These are phyloP conservation scores for Eutolmus rufibarbis DNA, from an alignment of 2,888 invertebrate species.

Conservation along the genomic window DNA sequence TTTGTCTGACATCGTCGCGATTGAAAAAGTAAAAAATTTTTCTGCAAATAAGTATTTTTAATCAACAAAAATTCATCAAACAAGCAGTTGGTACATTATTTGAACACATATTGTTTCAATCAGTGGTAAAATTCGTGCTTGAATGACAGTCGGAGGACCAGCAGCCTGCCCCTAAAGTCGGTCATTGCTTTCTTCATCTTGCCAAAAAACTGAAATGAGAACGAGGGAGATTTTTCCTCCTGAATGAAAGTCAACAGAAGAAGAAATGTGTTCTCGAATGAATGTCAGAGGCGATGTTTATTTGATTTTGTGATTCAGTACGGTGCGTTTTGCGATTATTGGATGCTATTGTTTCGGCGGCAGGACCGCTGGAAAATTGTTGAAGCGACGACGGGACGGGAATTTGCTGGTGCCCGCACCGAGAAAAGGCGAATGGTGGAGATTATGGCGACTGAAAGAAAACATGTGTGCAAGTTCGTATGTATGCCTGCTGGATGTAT, in stretches of 20 bases:
- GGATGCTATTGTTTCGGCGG: not conserved
- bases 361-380: not conserved
- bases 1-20: constrained; percentile 71
- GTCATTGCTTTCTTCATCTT: constrained; percentile 42
- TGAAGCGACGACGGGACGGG: not conserved
- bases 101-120: constrained; percentile 42
- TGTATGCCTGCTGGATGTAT: constrained; percentile 36
- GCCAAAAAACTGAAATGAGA: constrained; percentile 20
- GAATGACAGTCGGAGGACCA: not conserved
- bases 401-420: not conserved
- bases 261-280: constrained; percentile 37
- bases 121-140: constrained; percentile 19
- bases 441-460: constrained; percentile 35
- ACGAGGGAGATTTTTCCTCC: constrained; percentile 33
- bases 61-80: constrained; percentile 36
- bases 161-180: constrained; percentile 18
- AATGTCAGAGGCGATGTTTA: constrained; percentile 19
- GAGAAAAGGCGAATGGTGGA: constrained; percentile 11
- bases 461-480: constrained; percentile 40
- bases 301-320: constrained; percentile 3
- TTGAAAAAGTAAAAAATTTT: constrained; percentile 62
- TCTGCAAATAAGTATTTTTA: constrained; percentile 35
- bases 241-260: constrained; percentile 37
- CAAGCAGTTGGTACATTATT: constrained; percentile 41
- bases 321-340: not conserved